Base-by-base conservation (phyloP, 2,888 invertebrate genomes). In the Pristionchus maxplancki region DNA sequence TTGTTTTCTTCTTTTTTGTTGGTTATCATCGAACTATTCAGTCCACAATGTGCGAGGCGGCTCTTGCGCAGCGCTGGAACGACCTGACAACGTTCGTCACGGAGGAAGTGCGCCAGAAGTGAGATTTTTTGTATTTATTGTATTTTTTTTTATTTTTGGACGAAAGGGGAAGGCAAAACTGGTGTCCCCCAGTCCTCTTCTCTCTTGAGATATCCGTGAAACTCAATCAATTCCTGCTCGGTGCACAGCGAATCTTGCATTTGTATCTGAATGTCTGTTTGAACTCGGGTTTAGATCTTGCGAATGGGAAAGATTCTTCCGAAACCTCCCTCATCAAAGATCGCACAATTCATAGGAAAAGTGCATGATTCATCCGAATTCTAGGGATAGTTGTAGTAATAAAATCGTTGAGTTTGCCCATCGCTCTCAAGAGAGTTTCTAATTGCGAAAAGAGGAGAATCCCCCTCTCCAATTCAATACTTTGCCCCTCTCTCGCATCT, bases 31-130 rank as follows among this genome's bases (percentile, higher is more conserved):
- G n/a, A n/a, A n/a, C n/a, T n/a, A n/a, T n/a, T n/a, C n/a, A n/a
- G n/a, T 31, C n/a, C 37, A 83, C 34, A 40, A 85, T 85, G 85
- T 53, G 6, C 31, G 85, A 82, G 34, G 82, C 85, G 1, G 62
- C 58, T 24, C 40, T 90, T 50, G 62, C 62, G 24, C 87, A 89
- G 28, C 89, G 90, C 17, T 90, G 90, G 90, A 37, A 85, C 58
- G 90, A 90, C 84, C 87, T 90, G 64, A 90, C 90, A 17, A 81
- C 84, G 9, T 90, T 88, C 87, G 88, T 90, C 31, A 85, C 84
- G 44, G 89, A 83, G 9, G 89, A 90, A 24, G 89, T 89, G 20
- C 37, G 84, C 17, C 71, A 64, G 11, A 88, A 83, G 82, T 90
- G 90, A 88, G 88, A 11, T 28, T 62, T 40, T 44, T 85, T n/a